phyloP scores from a whole-genome alignment of 2,113 vertebrate genomes.

The Okapia johnstoni region DNA sequence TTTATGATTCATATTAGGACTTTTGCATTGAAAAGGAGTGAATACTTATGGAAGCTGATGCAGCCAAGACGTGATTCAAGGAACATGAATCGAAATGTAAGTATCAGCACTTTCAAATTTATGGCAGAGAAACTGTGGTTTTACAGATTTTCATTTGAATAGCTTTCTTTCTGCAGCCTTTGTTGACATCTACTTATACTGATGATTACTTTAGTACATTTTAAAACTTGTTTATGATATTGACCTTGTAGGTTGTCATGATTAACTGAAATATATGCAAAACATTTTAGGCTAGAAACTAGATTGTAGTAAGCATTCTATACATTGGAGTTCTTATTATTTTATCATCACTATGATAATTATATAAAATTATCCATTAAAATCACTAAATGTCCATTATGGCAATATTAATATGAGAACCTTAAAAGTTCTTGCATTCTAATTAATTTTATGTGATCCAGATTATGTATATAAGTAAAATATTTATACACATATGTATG shows the following conservation, averaged over 20 bases:
- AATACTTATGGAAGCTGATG: neutral
- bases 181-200: neutral
- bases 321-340: neutral
- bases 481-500: neutral
- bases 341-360: neutral
- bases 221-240: neutral
- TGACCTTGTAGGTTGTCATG: neutral
- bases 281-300: neutral
- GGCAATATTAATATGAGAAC: neutral
- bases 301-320: neutral
- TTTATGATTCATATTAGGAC: slow-evolving; percentile 41
- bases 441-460: neutral
- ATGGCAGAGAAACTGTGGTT: neutral
- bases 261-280: neutral
- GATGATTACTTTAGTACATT: neutral
- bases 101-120: neutral
- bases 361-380: neutral
- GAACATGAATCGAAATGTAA: slow-evolving; percentile 73
- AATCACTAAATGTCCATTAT: neutral
- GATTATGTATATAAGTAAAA: neutral
- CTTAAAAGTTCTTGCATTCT: neutral
- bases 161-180: neutral
- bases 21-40: slow-evolving; percentile 49
- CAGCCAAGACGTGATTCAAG: slow-evolving; percentile 44
- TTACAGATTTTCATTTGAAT: neutral